Conservation (phyloP, 2,888 invertebrate species). For the Meghimatium bilineatum region DNA sequence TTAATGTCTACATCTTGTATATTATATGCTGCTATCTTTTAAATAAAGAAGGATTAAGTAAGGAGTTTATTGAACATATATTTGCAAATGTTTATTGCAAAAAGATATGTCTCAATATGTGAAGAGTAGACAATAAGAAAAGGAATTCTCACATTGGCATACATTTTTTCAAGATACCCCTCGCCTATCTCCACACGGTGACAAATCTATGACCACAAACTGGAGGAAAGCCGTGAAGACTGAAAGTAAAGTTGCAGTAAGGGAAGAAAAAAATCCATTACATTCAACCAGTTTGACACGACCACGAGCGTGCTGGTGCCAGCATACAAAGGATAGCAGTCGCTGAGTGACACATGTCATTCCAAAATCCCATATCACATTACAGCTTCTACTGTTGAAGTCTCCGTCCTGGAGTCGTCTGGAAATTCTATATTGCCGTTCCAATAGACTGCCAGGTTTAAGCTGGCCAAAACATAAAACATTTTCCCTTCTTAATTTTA, state of each 20-base stretch:
- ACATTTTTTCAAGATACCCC: no score
- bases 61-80: no score
- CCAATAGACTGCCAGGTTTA: background rate
- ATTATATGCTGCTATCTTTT: no score
- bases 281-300: background rate
- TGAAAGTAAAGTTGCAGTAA: no score
- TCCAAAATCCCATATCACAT: conserved; percentile 26
- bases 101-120: no score
- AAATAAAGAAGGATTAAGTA: no score
- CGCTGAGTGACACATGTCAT: conserved; percentile 37
- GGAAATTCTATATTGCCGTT: conserved; percentile 7
- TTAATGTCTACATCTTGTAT: no score
- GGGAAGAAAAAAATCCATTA: background rate
- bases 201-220: background rate
- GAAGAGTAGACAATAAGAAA: no score
- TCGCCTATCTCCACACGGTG: background rate
- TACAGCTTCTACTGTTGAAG: conserved; percentile 4
- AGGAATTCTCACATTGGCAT: no score
- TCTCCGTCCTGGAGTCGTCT: background rate
- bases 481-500: background rate
- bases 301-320: background rate
- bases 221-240: background rate
- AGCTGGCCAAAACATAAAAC: background rate
- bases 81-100: no score
- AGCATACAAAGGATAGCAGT: conserved; percentile 20